Evolutionary conservation across 2,888 invertebrate genomes (phyloP).

Genomic region (Stenoptilia bipunctidactyla): DNA sequence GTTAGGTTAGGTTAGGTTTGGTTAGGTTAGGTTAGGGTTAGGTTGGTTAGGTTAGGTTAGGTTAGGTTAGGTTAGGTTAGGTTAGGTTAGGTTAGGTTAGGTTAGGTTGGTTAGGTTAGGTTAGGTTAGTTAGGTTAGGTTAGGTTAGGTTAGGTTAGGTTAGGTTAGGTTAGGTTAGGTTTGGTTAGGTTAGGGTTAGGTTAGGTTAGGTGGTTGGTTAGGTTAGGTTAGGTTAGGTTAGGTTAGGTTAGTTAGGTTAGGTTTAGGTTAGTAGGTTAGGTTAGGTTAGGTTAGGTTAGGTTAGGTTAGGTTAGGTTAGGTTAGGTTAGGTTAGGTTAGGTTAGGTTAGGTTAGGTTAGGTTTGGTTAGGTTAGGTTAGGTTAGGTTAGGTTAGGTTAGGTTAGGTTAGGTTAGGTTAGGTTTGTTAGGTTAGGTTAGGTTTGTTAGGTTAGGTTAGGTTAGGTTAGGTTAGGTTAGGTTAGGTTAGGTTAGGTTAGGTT

Average conservation of each 20-base stretch:
- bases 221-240: constrained; percentile 1
- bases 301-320: constrained; percentile 1
- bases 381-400: constrained; percentile 14
- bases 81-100: constrained; percentile 1
- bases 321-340: constrained; percentile 8
- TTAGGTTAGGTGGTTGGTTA: background rate
- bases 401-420: constrained; percentile 17
- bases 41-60: background rate
- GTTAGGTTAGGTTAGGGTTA: background rate
- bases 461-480: constrained; percentile 14
- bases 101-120: background rate
- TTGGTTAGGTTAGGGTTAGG: background rate
- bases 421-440: constrained; percentile 9
- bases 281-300: constrained; percentile 1
- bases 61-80: constrained; percentile 1
- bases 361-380: constrained; percentile 18
- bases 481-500: constrained; percentile 11
- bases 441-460: constrained; percentile 11
- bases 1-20: constrained; percentile 1
- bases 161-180: background rate
- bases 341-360: constrained; percentile 20
- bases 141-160: background rate
- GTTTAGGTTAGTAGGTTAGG: background rate
- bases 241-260: constrained; percentile 1
- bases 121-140: background rate